These are phyloP conservation scores for Synanthedon vespiformis DNA, from an alignment of 2,888 invertebrate genomes.

Conservation along the genomic window DNA sequence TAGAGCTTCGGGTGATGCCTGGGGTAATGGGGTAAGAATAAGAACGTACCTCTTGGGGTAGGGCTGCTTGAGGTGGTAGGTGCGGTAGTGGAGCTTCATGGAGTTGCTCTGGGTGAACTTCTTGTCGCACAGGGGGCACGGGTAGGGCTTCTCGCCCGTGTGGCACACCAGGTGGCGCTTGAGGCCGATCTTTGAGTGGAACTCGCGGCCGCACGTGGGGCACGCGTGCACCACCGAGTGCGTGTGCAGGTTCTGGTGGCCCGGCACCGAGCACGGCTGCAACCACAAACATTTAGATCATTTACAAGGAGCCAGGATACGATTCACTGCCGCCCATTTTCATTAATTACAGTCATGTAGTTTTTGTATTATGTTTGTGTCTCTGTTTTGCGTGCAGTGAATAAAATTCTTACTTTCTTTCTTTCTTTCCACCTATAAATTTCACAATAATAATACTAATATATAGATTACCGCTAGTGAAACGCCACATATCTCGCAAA, in stretches of 20 bases:
- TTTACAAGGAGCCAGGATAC: not conserved
- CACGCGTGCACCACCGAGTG: conserved; percentile 35
- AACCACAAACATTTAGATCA: not conserved
- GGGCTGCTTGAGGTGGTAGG: conserved; percentile 52
- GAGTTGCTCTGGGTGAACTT: conserved; percentile 59
- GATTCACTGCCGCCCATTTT: too few species aligned
- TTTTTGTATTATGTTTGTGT: too few species aligned
- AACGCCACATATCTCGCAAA: conserved; percentile 57
- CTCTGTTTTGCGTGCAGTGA: too few species aligned
- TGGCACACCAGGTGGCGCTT: conserved; percentile 51
- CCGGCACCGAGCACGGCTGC: conserved; percentile 51
- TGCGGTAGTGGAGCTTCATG: conserved; percentile 53
- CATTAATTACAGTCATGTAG: too few species aligned
- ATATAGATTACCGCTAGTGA: conserved; percentile 40
- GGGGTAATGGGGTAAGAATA: too few species aligned
- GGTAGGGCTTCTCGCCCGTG: conserved; percentile 49
- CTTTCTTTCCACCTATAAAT: too few species aligned
- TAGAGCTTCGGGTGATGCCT: not conserved
- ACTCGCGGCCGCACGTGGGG: conserved; percentile 37
- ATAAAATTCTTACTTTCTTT: too few species aligned
- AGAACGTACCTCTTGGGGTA: conserved; percentile 46
- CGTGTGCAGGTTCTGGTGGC: conserved; percentile 49
- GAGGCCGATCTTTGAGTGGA: conserved; percentile 39
- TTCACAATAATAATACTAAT: too few species aligned
- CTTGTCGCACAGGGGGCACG: conserved; percentile 48